Evolutionary conservation across 2,888 invertebrate species (phyloP), one percentile per base, ranked within the genome.

Genomic region (Iphiclides podalirius): DNA sequence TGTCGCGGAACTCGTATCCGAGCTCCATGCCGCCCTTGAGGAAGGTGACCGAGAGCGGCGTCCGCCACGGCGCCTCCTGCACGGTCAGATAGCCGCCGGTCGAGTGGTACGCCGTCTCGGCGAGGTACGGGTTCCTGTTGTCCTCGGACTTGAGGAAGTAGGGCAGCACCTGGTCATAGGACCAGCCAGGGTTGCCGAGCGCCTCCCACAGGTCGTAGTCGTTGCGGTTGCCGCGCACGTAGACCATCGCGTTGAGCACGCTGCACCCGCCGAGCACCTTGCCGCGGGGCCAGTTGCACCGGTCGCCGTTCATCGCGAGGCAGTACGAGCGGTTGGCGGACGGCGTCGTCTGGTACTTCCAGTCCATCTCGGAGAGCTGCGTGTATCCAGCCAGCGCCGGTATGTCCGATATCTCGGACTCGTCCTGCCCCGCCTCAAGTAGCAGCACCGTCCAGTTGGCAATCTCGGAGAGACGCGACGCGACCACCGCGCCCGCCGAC

Each of bases 271-370:
- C 97, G 14, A 97, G 90, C 12, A 95, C 96, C 76, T 96, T 97
- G 43, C 98, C 98, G 55, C 98, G 90, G 1, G 96, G 96, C 96
- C 96, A 96, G 79, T 95, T 95, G 77, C 96, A 96, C 53, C 95
- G 90, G 73, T 95, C 95, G 0, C 94, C 95, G 57, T 93, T 92
- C 96, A 96, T 96, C 4, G 95, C 96, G 54, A 95, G 91, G 67
- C 96, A 96, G 76, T 95, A 96, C n/a, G 93, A 92, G 38, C 94
- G 92, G 58, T 93, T 92, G 26, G 90, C 86, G 0, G 94, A 93
- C 0, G 95, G 94, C 2, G 95, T 93, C 1, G 96, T 97, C 79
- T 96, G 94, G 79, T 94, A 97, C 83, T 96, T 94, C 97, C 97
- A 97, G 82, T 97, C 97, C 75, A 96, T 90, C 23, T 96, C 94